Evolutionary conservation across 2,888 invertebrate species (phyloP).

Genomic region (Lysandra bellargus): DNA sequence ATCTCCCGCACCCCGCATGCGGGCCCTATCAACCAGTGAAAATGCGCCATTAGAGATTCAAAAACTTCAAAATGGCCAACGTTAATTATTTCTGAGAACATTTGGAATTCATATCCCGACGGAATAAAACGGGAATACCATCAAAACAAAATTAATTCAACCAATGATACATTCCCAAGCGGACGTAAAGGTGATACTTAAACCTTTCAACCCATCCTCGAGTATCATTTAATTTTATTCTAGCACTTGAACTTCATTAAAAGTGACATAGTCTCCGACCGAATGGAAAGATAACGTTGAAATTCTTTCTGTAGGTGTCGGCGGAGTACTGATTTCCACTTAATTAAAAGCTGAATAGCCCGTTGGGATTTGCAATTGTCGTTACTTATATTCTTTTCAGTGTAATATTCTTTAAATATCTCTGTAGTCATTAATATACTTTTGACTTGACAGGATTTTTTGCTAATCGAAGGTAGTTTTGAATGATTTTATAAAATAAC

Average conservation of each 20-base stretch:
- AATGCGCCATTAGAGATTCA: not conserved
- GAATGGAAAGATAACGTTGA: conserved; percentile 24
- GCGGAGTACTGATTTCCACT: conserved; percentile 5
- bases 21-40: no score
- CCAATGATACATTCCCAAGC: not conserved
- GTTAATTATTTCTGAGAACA: not conserved
- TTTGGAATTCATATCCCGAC: not conserved
- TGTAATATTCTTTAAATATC: not conserved
- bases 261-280: conserved; percentile 13
- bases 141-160: conserved; percentile 7
- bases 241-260: conserved; percentile 32
- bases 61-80: not conserved
- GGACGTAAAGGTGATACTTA: not conserved
- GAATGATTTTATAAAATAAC: no score
- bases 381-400: not conserved
- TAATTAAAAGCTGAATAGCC: conserved; percentile 22
- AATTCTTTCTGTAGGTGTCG: conserved; percentile 26
- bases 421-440: not conserved
- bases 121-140: not conserved
- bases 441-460: not conserved
- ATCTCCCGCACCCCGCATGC: no score
- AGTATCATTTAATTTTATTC: conserved; percentile 28
- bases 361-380: not conserved
- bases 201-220: conserved; percentile 1
- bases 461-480: not conserved